phyloP scores from a whole-genome alignment of 2,797 vertebrate genomes.

The Sebastes kiyomatsui region DNA sequence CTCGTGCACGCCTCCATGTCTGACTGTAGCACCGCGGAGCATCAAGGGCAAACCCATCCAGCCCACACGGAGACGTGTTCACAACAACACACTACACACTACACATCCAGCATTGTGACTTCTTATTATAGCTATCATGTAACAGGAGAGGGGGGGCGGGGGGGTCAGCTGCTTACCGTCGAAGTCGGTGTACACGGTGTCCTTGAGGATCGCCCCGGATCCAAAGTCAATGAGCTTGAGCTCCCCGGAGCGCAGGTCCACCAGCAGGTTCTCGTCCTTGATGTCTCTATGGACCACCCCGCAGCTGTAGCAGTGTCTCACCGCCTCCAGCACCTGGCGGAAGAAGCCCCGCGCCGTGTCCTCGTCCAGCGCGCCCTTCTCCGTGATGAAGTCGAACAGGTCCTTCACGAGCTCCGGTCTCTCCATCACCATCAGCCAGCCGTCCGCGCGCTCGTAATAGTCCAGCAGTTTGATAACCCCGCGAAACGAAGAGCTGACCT shows the following conservation, averaged over 20 bases:
- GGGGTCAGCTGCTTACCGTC: constrained; percentile 83
- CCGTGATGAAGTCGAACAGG: constrained; percentile 97
- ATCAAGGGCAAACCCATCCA: constrained; percentile 65
- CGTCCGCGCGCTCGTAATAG: constrained; percentile 95
- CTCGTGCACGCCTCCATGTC: constrained; percentile 77
- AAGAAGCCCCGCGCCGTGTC: constrained; percentile 92
- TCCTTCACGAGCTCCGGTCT: constrained; percentile 95
- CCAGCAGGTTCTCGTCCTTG: constrained; percentile 97
- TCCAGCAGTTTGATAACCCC: constrained; percentile 96
- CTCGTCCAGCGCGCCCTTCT: constrained; percentile 95
- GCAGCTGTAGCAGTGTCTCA: constrained; percentile 94
- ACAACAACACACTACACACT: not conserved
- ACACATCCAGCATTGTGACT: not conserved
- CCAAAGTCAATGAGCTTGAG: constrained; percentile 99
- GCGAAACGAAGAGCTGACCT: constrained; percentile 92
- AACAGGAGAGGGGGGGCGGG: fast-evolving
- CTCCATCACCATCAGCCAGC: constrained; percentile 96
- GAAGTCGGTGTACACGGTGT: constrained; percentile 98
- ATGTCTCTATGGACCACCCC: constrained; percentile 96
- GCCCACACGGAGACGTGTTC: constrained; percentile 34
- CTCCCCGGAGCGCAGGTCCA: constrained; percentile 92
- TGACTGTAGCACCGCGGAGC: constrained; percentile 64
- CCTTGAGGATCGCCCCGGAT: constrained; percentile 96
- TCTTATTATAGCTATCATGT: not conserved
- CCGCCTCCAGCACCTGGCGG: constrained; percentile 94